These are phyloP conservation scores for Malachius bipustulatus DNA, from an alignment of 2,888 invertebrate species.

Conservation along the genomic window DNA sequence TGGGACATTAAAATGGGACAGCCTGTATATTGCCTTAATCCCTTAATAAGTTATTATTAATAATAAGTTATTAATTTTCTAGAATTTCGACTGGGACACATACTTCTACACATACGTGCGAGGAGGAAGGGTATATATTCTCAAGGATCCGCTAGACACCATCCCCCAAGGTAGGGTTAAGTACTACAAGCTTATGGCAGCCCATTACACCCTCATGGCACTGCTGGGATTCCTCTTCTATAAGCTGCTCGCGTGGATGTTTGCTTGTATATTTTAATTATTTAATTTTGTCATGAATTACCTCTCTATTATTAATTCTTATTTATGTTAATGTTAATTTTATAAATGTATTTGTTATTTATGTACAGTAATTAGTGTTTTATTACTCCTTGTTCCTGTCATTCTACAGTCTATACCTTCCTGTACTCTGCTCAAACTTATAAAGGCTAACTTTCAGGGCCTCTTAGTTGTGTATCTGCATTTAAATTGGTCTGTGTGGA, in stretches of 20 bases:
- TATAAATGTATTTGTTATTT: neutral
- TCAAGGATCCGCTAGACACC: slow-evolving; percentile 69
- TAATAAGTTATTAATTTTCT: no score
- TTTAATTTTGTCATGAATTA: neutral
- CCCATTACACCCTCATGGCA: slow-evolving; percentile 19
- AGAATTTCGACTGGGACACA: slow-evolving; percentile 9
- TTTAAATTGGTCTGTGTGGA: no score
- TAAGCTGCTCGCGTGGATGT: slow-evolving; percentile 16
- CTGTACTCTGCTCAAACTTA: neutral
- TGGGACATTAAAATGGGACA: no score
- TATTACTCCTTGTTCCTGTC: neutral
- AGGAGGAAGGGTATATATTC: slow-evolving; percentile 41
- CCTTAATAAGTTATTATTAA: no score
- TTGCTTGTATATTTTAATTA: slow-evolving; percentile 11
- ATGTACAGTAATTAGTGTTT: neutral
- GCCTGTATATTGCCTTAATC: no score
- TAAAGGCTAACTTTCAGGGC: no score
- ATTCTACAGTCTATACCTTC: neutral
- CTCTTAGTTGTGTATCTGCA: no score
- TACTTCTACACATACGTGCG: slow-evolving; percentile 19
- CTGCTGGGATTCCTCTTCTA: slow-evolving; percentile 16
- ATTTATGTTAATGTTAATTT: neutral
- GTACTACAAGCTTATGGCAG: slow-evolving; percentile 20
- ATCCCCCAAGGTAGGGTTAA: slow-evolving; percentile 56
- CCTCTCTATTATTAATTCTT: neutral